phyloP scores from a whole-genome alignment of 2,113 vertebrate species.

The Ibidorhyncha struthersii region DNA sequence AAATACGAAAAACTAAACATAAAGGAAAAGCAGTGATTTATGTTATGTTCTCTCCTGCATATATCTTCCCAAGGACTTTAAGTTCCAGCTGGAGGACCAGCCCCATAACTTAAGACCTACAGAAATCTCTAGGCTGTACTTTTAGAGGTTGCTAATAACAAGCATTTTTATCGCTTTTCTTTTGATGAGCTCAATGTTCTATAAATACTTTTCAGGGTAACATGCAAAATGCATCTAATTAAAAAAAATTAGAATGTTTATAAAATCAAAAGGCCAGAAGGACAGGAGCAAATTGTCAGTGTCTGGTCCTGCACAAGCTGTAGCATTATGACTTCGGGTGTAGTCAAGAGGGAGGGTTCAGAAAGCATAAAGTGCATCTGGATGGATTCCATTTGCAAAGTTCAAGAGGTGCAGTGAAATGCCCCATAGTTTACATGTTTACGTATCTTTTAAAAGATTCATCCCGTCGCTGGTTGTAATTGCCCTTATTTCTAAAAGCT shows the following conservation, averaged over 20 bases:
- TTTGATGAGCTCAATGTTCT: not conserved
- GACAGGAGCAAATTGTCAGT: not conserved
- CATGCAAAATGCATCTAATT: not conserved
- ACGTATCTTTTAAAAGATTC: not conserved
- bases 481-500: constrained; percentile 45
- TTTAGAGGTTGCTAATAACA: not conserved
- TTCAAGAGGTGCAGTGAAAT: not conserved
- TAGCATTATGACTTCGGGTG: not conserved
- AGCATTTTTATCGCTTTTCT: not conserved
- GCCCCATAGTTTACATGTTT: not conserved
- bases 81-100: not conserved
- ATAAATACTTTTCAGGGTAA: not conserved
- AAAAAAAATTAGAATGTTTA: not conserved
- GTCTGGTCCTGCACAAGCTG: not conserved
- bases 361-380: not conserved
- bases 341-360: not conserved
- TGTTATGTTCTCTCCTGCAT: not conserved
- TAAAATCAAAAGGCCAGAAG: not conserved
- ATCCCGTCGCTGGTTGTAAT: not conserved
- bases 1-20: not conserved
- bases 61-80: not conserved
- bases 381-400: not conserved
- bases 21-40: not conserved
- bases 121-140: not conserved
- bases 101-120: not conserved